These are phyloP conservation scores for Poecilobothrus nobilitatus DNA, from an alignment of 2,888 invertebrate genomes.

Conservation along the genomic window DNA sequence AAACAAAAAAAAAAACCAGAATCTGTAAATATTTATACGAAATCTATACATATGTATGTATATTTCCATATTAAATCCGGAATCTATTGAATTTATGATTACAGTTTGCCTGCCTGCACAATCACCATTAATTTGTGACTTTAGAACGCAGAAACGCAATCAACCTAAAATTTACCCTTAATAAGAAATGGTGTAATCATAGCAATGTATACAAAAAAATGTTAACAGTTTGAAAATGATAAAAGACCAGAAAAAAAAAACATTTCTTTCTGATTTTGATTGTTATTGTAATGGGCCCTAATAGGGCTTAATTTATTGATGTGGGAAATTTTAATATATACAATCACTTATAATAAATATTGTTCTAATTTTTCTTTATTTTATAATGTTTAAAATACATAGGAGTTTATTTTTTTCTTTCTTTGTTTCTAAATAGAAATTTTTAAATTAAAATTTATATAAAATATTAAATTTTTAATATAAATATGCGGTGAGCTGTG, in stretches of 20 bases:
- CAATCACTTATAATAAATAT: background rate
- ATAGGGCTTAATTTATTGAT: background rate
- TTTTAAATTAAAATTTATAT: too few species aligned
- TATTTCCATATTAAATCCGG: background rate
- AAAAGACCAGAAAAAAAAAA: too few species aligned
- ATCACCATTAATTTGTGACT: slow-evolving; percentile 2
- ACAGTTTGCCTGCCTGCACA: background rate
- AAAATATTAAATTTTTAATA: too few species aligned
- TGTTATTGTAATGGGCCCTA: background rate
- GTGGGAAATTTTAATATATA: background rate
- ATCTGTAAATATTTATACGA: too few species aligned
- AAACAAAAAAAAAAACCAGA: background rate
- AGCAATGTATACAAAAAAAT: too few species aligned
- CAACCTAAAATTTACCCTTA: background rate
- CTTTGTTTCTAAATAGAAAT: too few species aligned
- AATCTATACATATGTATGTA: too few species aligned
- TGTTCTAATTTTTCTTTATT: background rate
- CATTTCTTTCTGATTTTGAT: background rate
- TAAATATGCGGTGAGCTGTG: too few species aligned
- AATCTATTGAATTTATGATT: background rate
- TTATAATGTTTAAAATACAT: too few species aligned
- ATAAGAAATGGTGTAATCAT: background rate
- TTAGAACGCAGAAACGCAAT: background rate
- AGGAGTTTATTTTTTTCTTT: too few species aligned
- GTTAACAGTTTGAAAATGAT: too few species aligned